Evolutionary conservation across 2,797 vertebrate species (phyloP).

Genomic region (Kryptolebias ocellatus): DNA sequence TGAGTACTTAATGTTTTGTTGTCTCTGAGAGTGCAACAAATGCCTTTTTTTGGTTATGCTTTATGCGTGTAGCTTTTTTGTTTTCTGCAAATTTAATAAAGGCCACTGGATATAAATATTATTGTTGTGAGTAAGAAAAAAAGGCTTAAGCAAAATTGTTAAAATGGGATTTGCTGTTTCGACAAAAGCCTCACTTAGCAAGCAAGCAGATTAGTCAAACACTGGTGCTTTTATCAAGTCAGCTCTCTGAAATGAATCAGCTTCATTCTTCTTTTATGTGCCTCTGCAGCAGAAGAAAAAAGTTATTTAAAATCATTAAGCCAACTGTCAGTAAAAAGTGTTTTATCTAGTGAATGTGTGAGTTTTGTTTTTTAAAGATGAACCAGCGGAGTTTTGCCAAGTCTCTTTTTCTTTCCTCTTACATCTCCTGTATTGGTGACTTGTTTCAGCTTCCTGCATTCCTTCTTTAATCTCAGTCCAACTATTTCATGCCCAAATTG

Average conservation of each 20-base stretch:
- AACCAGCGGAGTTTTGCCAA: background rate
- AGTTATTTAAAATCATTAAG: conserved; percentile 36
- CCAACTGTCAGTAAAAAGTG: too few relatives aligned
- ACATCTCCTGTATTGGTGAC: conserved; percentile 1
- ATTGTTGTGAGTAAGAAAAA: conserved; percentile 1
- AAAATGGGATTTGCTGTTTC: conserved; percentile 40
- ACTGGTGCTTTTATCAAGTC: conserved; percentile 37
- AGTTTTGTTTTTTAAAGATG: background rate
- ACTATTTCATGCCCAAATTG: conserved; percentile 11
- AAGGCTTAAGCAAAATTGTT: conserved; percentile 26
- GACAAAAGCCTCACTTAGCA: conserved; percentile 50
- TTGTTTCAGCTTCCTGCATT: conserved; percentile 5
- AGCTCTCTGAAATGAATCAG: conserved; percentile 42
- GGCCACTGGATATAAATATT: background rate
- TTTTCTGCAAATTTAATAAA: background rate
- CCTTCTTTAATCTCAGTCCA: conserved; percentile 23
- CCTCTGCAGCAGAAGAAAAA: conserved; percentile 26
- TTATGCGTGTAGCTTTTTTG: too few relatives aligned
- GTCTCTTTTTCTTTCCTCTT: background rate
- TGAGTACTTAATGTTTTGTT: too few relatives aligned
- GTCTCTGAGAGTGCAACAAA: too few relatives aligned
- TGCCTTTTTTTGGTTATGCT: too few relatives aligned
- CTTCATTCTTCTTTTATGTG: conserved; percentile 28
- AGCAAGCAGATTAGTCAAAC: conserved; percentile 41
- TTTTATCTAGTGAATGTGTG: conserved; percentile 3